These are phyloP conservation scores for Rhagophthalmus giganteus DNA, from an alignment of 2,888 invertebrate species.

Conservation along the genomic window DNA sequence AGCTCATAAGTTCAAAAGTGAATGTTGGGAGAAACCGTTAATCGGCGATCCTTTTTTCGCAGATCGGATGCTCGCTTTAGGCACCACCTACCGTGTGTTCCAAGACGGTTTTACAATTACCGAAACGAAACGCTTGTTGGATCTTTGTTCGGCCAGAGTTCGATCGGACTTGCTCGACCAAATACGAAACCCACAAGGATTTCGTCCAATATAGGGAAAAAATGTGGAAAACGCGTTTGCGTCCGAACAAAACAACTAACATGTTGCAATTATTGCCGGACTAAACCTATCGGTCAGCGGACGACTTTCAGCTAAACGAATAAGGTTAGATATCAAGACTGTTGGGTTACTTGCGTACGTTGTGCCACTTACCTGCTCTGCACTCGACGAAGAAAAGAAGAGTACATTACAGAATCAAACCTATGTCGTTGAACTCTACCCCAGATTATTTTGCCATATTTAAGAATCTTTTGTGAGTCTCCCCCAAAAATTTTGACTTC, in stretches of 20 bases:
- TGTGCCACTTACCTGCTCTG: slow-evolving; percentile 54
- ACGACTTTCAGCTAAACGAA: slow-evolving; percentile 46
- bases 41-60: no score
- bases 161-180: no score
- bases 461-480: no score
- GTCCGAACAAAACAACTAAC: background rate
- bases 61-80: no score
- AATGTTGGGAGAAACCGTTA: no score
- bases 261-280: slow-evolving; percentile 15
- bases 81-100: no score
- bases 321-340: slow-evolving; percentile 50
- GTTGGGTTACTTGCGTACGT: slow-evolving; percentile 50
- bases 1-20: slow-evolving; percentile 9
- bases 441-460: background rate
- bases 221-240: background rate
- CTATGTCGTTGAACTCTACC: slow-evolving; percentile 42
- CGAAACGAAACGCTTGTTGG: no score
- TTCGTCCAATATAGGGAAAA: no score
- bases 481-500: no score
- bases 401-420: slow-evolving; percentile 50
- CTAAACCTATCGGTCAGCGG: slow-evolving; percentile 28
- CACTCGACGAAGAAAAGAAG: slow-evolving; percentile 52
- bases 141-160: no score
- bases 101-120: no score
- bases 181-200: no score